Evolutionary conservation across 1,140 invertebrate species (phyloP), one percentile per base, ranked within the genome.

Genomic region (Coboldia fuscipes): DNA sequence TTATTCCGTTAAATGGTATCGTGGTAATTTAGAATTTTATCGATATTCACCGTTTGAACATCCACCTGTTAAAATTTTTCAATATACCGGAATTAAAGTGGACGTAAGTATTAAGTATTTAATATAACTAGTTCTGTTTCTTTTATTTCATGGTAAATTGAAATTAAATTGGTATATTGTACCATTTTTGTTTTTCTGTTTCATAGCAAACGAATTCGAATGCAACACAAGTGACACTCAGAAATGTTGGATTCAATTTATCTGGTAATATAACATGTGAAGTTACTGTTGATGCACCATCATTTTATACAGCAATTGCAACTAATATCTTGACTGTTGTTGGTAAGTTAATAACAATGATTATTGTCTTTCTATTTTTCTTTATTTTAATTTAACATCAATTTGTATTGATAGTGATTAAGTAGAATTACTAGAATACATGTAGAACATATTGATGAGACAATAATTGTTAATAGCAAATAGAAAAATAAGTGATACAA

Each of bases 1-100:
- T 15, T 80, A 80, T 56, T 73, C 72, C 2, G 64, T 80, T 35
- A 80, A 80, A 57, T 82, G 76, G 76, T 81, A 81, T 54, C 64
- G 75, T 34, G 76, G 75, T 9, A 59, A 51, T 26, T 60, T 66
- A 41, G 74, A 78, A 53, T 76, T 77, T 54, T 77, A 76, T 51
- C 57, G 74, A 38, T 76, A 65, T 45, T 67, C 69, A 1, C 72
- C 72, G 0, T 68, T 55, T 2, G 70, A 75, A 37, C 52, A 50
- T 12, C 72, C 72, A 2, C 50, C 60, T 1, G 72, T 62, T 2
- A 77, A 75, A 50, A 65, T 67, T 34, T 79, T 79, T 42, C 66
- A 69, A 4, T 62, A 32, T 26, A 50, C 63, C 4, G 73, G 72
- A 24, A 72, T 79, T 30, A 60, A 69, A 41, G 70, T 80, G 30